phyloP scores from a whole-genome alignment of 2,888 invertebrate genomes.

The Drosophila stalkeri region DNA sequence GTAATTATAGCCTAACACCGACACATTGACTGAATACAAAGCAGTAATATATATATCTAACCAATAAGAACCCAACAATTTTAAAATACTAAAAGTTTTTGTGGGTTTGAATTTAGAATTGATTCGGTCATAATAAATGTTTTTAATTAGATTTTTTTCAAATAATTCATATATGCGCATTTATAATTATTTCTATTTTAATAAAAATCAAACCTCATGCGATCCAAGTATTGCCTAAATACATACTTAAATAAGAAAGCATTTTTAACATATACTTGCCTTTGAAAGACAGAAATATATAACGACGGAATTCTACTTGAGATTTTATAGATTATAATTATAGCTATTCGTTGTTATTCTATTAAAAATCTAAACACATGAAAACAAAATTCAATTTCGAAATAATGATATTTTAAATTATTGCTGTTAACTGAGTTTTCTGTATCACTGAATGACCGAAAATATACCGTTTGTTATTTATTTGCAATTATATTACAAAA shows the following conservation, averaged over 20 bases:
- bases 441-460: background rate
- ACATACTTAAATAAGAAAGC: no score
- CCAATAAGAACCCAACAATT: background rate
- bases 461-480: slow-evolving; percentile 1
- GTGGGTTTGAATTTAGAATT: background rate
- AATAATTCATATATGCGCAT: no score
- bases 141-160: background rate
- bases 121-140: background rate
- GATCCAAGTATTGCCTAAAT: no score
- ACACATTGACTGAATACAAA: slow-evolving; percentile 32
- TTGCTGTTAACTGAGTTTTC: background rate
- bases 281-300: no score
- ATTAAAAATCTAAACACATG: background rate
- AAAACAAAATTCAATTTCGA: background rate
- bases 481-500: background rate
- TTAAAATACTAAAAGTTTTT: background rate
- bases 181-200: no score
- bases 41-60: background rate
- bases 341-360: background rate
- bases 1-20: slow-evolving; percentile 5
- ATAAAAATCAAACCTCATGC: no score
- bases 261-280: no score
- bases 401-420: background rate
- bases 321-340: background rate
- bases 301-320: no score